Evolutionary conservation across 2,113 vertebrate species (phyloP).

Genomic region (Deroptyus accipitrinus): DNA sequence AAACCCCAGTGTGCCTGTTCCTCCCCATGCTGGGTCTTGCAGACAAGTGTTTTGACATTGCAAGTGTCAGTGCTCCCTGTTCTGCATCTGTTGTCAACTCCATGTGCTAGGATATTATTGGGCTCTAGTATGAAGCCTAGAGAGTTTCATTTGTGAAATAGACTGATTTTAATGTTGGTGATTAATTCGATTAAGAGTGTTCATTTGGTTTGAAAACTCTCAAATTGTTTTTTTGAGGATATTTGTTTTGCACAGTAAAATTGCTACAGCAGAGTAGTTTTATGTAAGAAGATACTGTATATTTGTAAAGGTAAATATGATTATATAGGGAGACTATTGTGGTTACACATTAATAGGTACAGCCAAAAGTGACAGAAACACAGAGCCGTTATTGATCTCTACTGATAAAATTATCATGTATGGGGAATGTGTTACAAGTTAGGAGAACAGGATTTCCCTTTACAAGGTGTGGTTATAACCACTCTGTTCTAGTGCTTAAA

Average conservation of each 20-base stretch:
- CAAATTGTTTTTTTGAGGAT: not conserved
- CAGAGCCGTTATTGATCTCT: not conserved
- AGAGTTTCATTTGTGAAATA: not conserved
- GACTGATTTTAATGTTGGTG: fast-evolving
- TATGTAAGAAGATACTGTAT: not conserved
- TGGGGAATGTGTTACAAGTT: not conserved
- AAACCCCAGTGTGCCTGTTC: not conserved
- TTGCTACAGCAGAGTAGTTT: not conserved
- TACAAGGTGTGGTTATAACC: not conserved
- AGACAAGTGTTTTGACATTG: not conserved
- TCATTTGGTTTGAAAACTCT: not conserved
- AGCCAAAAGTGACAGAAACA: not conserved
- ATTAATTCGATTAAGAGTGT: not conserved
- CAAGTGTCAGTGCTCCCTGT: not conserved
- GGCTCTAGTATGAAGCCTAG: not conserved
- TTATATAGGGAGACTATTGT: not conserved
- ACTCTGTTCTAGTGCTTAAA: not conserved
- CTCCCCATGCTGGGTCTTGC: not conserved
- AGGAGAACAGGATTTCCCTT: not conserved
- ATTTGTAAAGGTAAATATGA: not conserved
- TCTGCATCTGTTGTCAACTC: not conserved
- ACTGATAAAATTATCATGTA: conserved; percentile 14
- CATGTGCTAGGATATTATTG: not conserved
- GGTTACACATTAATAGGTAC: not conserved
- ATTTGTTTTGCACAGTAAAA: not conserved